Evolutionary conservation across 2,888 invertebrate genomes (phyloP).

Genomic region (Hesperia comma): DNA sequence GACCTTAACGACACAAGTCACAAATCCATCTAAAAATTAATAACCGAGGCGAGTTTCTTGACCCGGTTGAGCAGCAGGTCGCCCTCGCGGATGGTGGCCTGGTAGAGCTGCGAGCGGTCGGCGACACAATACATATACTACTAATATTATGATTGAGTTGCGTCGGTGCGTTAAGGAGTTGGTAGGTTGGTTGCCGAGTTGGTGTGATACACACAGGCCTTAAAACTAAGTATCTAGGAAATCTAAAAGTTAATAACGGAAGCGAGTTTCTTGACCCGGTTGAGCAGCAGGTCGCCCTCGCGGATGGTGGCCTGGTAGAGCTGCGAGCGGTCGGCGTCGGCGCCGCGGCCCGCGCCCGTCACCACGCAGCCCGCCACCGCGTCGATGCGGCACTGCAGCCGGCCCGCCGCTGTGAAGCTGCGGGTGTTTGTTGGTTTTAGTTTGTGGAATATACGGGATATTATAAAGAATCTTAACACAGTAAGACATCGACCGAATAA

Average conservation of each 20-base stretch:
- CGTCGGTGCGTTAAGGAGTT: too few species aligned
- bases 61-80: slow-evolving; percentile 98
- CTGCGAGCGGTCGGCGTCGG: slow-evolving; percentile 83
- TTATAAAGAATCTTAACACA: too few species aligned
- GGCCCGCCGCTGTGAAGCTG: slow-evolving; percentile 98
- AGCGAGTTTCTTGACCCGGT: slow-evolving; percentile 98
- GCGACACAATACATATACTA: too few species aligned
- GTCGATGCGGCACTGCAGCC: slow-evolving; percentile 98
- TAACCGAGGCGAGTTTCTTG: slow-evolving; percentile 99
- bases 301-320: slow-evolving; percentile 98
- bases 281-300: slow-evolving; percentile 98
- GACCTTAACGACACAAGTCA: too few species aligned
- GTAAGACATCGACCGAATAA: too few species aligned
- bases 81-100: slow-evolving; percentile 99
- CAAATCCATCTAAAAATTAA: slow-evolving; percentile 97
- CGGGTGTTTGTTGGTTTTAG: too few species aligned
- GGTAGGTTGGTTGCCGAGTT: too few species aligned
- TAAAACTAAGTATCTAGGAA: too few species aligned
- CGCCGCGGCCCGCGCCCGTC: slow-evolving; percentile 86
- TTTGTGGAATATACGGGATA: too few species aligned
- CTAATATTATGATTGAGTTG: too few species aligned
- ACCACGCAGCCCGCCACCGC: slow-evolving; percentile 98
- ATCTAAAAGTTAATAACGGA: slow-evolving; percentile 98
- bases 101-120: slow-evolving; percentile 89
- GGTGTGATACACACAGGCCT: too few species aligned